Base-by-base conservation (phyloP, 2,113 vertebrate species). In the Serinus canaria region DNA sequence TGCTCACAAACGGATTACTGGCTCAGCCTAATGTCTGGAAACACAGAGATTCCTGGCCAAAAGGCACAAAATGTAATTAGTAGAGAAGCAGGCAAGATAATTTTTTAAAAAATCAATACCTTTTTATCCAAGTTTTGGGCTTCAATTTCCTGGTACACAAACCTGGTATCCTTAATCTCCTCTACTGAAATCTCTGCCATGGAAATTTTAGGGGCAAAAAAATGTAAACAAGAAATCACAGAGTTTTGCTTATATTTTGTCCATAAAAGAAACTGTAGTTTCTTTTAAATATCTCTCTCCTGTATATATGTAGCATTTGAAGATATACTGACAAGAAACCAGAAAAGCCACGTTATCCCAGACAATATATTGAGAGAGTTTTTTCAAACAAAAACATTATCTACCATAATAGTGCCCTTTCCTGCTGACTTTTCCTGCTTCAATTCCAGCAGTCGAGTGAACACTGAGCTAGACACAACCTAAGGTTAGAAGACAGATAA, bases 101-200 rank as follows among this genome's bases (percentile, higher is more conserved):
- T 44, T 53, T 27, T 43, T 76, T 20, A 0, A 4, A 9, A 64
- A 66, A 41, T 28, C 25, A 80, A 11, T 90, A 99, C 98, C 98
- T 99, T 99, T 88, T 99, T 99, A 91, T 99, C 99, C 55, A 99
- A 97, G 81, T 98, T 98, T 97, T 93, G 98, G 76, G 99, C 99
- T 94, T 99, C 98, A 20, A 98, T 64, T 84, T 99, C 99, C 94
- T 99, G 78, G 66, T 97, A 97, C 31, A 99, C 97, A 85, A 98
- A 93, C 86, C 98, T 98, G 72, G 97, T 98, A 93, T 99, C 99
- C 90, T 98, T 99, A 33, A 99, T 96, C 96, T 99, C 99, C 74
- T 99, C 99, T 58, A 98, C 99, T 44, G 98, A 97, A 90, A 99
- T 91, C 99, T 99, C 94, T n/a, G 39, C 17, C 73, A 75, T 9